These are phyloP conservation scores for Lepidurus packardi DNA, from an alignment of 1,140 invertebrate species.

Conservation along the genomic window DNA sequence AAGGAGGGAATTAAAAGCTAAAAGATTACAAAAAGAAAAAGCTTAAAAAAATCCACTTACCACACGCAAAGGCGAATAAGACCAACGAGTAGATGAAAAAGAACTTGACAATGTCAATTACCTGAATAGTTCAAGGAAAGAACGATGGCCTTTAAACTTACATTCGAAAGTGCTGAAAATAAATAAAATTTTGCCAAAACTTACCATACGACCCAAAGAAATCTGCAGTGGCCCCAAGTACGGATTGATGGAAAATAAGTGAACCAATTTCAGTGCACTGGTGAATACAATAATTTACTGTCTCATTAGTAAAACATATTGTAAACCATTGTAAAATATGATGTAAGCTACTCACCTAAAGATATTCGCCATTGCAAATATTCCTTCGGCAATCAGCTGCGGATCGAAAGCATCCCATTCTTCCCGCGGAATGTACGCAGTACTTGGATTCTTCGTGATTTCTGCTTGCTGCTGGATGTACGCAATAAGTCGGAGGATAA, in stretches of 20 bases:
- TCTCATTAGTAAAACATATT: not conserved
- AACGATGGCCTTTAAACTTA: not conserved
- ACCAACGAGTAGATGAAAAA: slow-evolving; percentile 79
- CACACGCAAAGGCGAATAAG: slow-evolving; percentile 76
- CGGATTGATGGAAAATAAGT: slow-evolving; percentile 85
- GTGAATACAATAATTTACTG: slow-evolving; percentile 41
- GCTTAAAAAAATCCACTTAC: slow-evolving; percentile 44
- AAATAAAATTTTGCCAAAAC: not conserved
- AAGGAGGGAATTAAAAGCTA: slow-evolving; percentile 38
- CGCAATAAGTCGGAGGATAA: slow-evolving; percentile 66
- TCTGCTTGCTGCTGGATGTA: slow-evolving; percentile 66
- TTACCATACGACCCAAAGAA: slow-evolving; percentile 56
- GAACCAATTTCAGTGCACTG: slow-evolving; percentile 77
- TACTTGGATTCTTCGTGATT: slow-evolving; percentile 57
- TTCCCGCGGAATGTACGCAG: slow-evolving; percentile 68
- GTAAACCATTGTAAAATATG: not conserved
- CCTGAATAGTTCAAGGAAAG: slow-evolving; percentile 52
- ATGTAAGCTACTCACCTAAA: slow-evolving; percentile 56
- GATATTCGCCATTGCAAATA: slow-evolving; percentile 92
- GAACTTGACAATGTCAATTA: slow-evolving; percentile 81
- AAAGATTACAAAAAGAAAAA: not conserved
- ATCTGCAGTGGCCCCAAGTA: slow-evolving; percentile 81
- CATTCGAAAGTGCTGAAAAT: not conserved
- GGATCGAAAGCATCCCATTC: slow-evolving; percentile 90
- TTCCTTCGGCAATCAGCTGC: slow-evolving; percentile 85